Conservation (phyloP, 2,888 invertebrate species). For the Carterocephalus palaemon region DNA sequence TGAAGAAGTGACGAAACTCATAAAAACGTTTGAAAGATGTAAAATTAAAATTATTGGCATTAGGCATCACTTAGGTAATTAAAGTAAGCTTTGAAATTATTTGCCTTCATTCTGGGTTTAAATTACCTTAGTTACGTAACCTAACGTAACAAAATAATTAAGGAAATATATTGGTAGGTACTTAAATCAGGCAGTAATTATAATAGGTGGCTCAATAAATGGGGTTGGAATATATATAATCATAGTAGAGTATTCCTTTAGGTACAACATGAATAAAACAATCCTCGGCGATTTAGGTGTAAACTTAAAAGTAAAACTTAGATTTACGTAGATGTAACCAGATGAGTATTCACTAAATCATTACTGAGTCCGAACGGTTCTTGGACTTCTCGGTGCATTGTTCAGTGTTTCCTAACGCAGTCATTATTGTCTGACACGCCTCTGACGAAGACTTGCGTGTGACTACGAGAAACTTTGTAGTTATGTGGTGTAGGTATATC, state of each 20-base stretch:
- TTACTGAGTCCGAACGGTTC: not conserved
- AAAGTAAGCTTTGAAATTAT: slow-evolving; percentile 27
- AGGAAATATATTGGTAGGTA: no score
- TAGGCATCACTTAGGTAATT: slow-evolving; percentile 31
- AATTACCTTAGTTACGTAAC: slow-evolving; percentile 2
- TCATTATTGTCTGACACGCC: slow-evolving; percentile 8
- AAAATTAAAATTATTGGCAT: no score
- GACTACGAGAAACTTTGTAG: slow-evolving; percentile 1
- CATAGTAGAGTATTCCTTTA: no score
- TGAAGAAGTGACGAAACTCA: slow-evolving; percentile 30
- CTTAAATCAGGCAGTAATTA: no score
- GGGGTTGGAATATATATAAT: no score
- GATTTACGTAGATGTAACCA: no score
- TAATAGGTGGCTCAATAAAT: no score
- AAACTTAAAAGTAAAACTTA: no score
- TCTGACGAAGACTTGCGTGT: slow-evolving; percentile 10
- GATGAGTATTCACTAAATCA: slow-evolving; percentile 8
- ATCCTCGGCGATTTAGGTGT: no score
- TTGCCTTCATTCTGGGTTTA: no score
- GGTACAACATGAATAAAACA: no score
- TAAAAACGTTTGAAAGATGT: slow-evolving; percentile 31
- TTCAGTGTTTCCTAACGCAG: slow-evolving; percentile 12
- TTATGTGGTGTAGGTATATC: not conserved
- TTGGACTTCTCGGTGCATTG: slow-evolving; percentile 5
- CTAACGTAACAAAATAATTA: no score